Base-by-base conservation (phyloP, 1,140 invertebrate genomes). In the Drosophila ercepeae region DNA sequence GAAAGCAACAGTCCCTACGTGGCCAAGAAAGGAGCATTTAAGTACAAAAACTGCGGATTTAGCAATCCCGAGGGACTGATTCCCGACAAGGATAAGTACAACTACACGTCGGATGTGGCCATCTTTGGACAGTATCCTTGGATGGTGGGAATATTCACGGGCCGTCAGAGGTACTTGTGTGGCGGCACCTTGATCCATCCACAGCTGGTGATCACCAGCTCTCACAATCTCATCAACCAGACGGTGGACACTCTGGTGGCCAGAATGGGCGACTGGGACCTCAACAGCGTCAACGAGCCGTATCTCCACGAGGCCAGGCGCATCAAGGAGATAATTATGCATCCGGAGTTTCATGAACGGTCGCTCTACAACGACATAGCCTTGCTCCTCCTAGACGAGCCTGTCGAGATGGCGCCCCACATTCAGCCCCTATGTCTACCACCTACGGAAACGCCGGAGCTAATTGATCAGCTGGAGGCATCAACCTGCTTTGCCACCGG, bases 221-320 rank as follows among this genome's bases (percentile, higher is more conserved):
- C 94, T 8, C 95, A 96, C 83, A 94, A 93, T 50, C 90, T 93
- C 0, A 49, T 48, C 13, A 75, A 78, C 8, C 78, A 91, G 25
- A 48, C 90, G 18, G 29, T 76, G 49, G 19, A 89, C 32, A 74
- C 78, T 1, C 21, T 90, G 36, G 21, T 67, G 63, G 90, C 95
- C 4, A 92, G 95, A 0, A 93, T 94, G 0, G 96, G 96, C 0
- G 95, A 96, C 92, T 96, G 95, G 95, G 95, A 97, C 79, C 96
- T 96, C 0, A 88, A 75, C 5, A 82, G 83, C 27, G 3, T 71
- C 0, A 52, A 75, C 3, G 82, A 88, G 11, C 83, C 83, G 1
- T 41, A 82, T 8, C 0, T 94, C 95, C 94, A 96, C 84, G 95
- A 96, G 89, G 95, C 96, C 64, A 91, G 94, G 1, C 76, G 91